Evolutionary conservation across 2,113 vertebrate species (phyloP).

Genomic region (Setophaga petechia): DNA sequence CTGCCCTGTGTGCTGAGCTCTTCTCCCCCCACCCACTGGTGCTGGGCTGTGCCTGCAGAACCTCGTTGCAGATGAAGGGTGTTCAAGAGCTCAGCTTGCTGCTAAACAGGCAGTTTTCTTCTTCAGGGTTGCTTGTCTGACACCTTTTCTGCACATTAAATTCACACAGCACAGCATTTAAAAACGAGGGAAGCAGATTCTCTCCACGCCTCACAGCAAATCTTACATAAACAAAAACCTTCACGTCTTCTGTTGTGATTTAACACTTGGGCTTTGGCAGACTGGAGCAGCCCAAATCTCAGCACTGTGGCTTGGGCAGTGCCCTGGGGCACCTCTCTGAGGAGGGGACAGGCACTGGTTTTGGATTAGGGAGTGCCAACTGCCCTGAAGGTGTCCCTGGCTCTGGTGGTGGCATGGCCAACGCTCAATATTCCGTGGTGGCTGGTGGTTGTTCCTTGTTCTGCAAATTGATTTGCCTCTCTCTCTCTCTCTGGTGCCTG

Average conservation of each 20-base stretch:
- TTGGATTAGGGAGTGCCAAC: not conserved
- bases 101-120: not conserved
- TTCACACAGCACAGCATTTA: constrained; percentile 18
- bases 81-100: not conserved
- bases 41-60: not conserved
- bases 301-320: fast-evolving
- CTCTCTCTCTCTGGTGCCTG: fast-evolving
- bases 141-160: constrained; percentile 47
- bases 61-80: not conserved
- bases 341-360: not conserved
- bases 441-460: not conserved
- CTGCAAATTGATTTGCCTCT: not conserved
- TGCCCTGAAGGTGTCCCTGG: fast-evolving
- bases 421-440: fast-evolving
- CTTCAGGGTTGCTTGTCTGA: constrained; percentile 46
- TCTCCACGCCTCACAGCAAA: not conserved
- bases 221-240: not conserved
- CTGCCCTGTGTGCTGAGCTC: not conserved
- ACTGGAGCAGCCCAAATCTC: not conserved
- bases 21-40: not conserved
- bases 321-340: not conserved
- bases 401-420: not conserved
- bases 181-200: constrained; percentile 33
- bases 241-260: not conserved
- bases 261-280: not conserved